Evolutionary conservation across 1,140 invertebrate species (phyloP).

Genomic region (Lerema accius): DNA sequence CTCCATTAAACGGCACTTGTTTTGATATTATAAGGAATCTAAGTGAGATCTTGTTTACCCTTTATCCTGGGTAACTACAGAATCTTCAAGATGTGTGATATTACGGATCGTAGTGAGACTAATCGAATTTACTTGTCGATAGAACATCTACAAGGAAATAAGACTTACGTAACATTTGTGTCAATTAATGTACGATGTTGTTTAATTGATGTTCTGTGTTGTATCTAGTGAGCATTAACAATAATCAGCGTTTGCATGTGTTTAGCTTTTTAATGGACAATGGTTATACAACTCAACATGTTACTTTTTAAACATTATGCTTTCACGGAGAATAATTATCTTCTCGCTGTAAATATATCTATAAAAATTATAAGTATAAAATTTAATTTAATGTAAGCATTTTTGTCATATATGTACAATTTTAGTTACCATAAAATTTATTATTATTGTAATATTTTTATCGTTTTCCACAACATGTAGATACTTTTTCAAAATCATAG

Average conservation of each 20-base stretch:
- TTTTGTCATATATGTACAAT: too few species aligned
- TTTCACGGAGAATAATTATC: too few species aligned
- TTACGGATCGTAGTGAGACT: conserved; percentile 22
- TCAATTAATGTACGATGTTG: conserved; percentile 5
- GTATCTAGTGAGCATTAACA: not conserved
- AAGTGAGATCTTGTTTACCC: not conserved
- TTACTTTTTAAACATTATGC: too few species aligned
- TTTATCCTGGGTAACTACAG: not conserved
- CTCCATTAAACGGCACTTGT: not conserved
- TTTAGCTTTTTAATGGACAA: not conserved
- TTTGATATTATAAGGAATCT: too few species aligned
- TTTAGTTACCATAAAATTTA: too few species aligned
- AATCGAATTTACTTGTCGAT: conserved; percentile 25
- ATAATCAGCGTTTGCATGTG: not conserved
- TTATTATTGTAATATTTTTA: too few species aligned
- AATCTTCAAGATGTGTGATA: not conserved
- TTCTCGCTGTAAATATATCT: too few species aligned
- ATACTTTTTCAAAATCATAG: too few species aligned
- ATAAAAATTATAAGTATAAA: too few species aligned
- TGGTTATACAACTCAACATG: too few species aligned
- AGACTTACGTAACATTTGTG: not conserved
- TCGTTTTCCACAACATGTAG: too few species aligned
- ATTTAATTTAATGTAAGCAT: too few species aligned
- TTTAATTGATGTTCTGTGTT: not conserved
- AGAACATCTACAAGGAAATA: conserved; percentile 10